These are phyloP conservation scores for Dufourea novaeangliae DNA, from an alignment of 1,140 invertebrate species.

Conservation along the genomic window DNA sequence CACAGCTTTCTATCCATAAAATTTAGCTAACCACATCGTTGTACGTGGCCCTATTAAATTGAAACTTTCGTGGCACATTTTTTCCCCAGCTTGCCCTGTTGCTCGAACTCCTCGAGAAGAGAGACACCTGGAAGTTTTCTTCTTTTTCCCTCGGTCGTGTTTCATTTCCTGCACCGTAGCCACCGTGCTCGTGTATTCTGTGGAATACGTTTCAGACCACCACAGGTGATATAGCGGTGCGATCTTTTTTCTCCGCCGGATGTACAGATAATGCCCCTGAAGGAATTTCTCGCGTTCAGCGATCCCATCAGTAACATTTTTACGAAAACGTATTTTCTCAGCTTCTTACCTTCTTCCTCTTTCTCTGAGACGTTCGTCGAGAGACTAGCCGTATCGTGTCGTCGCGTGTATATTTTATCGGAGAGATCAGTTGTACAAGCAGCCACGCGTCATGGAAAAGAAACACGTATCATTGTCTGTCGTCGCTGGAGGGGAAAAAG, in stretches of 20 bases:
- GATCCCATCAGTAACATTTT: constrained; percentile 16
- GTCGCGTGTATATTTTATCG: background rate
- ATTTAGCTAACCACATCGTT: background rate
- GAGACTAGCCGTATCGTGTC: background rate
- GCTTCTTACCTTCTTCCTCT: background rate
- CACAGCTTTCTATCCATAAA: background rate
- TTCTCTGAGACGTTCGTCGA: background rate
- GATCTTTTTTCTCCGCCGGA: constrained; percentile 5
- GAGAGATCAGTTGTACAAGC: background rate
- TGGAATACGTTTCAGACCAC: background rate
- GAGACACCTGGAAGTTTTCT: background rate
- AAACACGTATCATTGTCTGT: background rate
- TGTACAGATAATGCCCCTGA: background rate
- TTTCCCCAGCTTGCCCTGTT: background rate
- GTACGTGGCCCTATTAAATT: constrained; percentile 1
- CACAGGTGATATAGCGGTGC: background rate
- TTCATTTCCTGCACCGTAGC: background rate
- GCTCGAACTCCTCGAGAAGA: background rate
- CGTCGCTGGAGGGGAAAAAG: background rate
- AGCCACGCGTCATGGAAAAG: background rate
- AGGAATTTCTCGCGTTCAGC: background rate
- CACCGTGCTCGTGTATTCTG: background rate
- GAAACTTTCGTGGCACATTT: background rate
- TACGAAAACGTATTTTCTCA: background rate
- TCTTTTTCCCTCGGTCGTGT: background rate